A percentile compares a stretch with the other conserved stretches of the same genome.
Conservation (phyloP, 2,113 vertebrate species). For the Pteruthius melanotis region DNA sequence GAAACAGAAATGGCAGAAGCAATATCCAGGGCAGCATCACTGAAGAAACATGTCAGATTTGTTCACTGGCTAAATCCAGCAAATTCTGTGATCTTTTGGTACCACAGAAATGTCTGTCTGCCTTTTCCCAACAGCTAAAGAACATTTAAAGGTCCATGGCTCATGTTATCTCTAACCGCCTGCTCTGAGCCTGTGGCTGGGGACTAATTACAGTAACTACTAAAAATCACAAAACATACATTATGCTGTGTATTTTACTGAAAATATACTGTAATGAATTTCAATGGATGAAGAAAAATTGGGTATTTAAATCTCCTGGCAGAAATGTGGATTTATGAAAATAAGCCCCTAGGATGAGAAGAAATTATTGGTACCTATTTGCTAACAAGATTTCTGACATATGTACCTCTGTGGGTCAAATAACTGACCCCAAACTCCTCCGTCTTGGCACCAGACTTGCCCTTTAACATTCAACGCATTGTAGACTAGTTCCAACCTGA, state of each 20-base stretch:
- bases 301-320: neutral
- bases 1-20: neutral
- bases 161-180: neutral
- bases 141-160: neutral
- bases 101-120: neutral
- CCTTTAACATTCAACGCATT: neutral
- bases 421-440: neutral
- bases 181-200: slow-evolving; percentile 42
- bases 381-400: neutral
- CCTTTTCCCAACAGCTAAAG: slow-evolving; percentile 5
- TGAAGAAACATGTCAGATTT: neutral
- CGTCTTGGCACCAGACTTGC: neutral
- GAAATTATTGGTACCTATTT: neutral
- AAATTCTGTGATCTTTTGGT: slow-evolving; percentile 11
- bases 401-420: neutral
- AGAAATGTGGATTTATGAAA: neutral
- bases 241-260: slow-evolving; percentile 8
- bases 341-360: neutral
- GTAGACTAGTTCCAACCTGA: neutral
- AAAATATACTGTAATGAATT: slow-evolving; percentile 10
- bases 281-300: neutral
- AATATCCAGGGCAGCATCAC: neutral
- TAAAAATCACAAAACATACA: slow-evolving; percentile 33
- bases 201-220: slow-evolving; percentile 80
- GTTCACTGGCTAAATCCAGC: neutral